phyloP scores from a whole-genome alignment of 2,888 invertebrate species.

The Anoplius nigerrimus region DNA sequence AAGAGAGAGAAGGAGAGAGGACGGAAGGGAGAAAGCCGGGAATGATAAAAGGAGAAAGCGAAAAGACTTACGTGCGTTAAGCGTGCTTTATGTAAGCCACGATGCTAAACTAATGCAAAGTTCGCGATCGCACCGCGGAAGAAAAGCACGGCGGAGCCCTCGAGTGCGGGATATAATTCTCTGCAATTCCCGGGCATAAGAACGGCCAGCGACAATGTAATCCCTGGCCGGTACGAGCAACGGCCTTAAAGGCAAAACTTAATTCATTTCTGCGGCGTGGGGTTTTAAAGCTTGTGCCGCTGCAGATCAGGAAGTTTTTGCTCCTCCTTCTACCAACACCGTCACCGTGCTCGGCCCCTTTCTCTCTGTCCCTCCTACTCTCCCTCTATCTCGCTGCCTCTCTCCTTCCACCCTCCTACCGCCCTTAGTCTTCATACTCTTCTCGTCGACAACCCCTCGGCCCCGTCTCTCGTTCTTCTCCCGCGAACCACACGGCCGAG shows the following conservation, averaged over 20 bases:
- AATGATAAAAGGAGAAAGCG: not conserved
- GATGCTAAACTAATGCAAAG: slow-evolving; percentile 20
- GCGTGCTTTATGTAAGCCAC: slow-evolving; percentile 4
- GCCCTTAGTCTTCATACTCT: too few relatives aligned
- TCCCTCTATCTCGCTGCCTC: too few relatives aligned
- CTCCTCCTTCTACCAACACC: too few relatives aligned
- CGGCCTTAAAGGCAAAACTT: slow-evolving; percentile 32
- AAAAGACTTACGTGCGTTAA: not conserved
- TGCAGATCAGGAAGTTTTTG: slow-evolving; percentile 7
- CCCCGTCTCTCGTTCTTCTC: slow-evolving; percentile 10
- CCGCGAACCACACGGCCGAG: too few relatives aligned
- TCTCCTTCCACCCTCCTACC: too few relatives aligned
- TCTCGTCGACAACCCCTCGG: too few relatives aligned
- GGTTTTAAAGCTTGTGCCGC: slow-evolving; percentile 13
- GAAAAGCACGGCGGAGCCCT: slow-evolving; percentile 3
- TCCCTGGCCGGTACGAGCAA: slow-evolving; percentile 3
- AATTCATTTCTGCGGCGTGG: slow-evolving; percentile 31
- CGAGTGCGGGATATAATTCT: slow-evolving; percentile 9
- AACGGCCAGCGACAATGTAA: slow-evolving; percentile 19
- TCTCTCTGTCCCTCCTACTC: not conserved
- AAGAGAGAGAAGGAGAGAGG: too few relatives aligned
- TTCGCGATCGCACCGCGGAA: slow-evolving; percentile 2
- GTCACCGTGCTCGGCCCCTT: not conserved
- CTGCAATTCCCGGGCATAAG: slow-evolving; percentile 12
- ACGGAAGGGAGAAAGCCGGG: too few relatives aligned